Percentiles rank a stretch among this genome's conserved stretches.
These are phyloP conservation scores for Xanthorhoe spadicearia DNA, from an alignment of 2,888 invertebrate species.

Conservation along the genomic window DNA sequence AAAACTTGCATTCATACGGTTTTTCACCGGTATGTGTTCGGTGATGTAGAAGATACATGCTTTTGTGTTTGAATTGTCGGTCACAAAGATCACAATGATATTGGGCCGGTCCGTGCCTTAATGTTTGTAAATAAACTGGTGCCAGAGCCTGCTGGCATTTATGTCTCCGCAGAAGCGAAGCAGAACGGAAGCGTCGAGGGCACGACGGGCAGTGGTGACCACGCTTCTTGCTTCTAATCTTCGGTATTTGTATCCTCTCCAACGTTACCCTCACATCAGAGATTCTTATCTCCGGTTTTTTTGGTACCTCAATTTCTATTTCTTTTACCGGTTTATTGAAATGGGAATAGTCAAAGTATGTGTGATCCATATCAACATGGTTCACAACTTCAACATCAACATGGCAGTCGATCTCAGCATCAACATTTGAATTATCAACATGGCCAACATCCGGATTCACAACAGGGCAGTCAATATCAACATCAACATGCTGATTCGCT, in stretches of 20 bases:
- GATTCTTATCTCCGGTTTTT: neutral
- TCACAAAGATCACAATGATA: neutral
- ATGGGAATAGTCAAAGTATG: too few species aligned
- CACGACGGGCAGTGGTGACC: neutral
- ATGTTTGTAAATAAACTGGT: neutral
- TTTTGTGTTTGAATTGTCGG: neutral
- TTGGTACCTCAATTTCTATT: neutral
- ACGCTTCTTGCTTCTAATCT: neutral
- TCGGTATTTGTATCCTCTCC: neutral
- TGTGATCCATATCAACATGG: too few species aligned
- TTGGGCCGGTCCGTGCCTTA: neutral
- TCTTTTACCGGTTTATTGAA: neutral
- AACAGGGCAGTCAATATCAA: too few species aligned
- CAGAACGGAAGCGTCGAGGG: neutral
- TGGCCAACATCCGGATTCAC: too few species aligned
- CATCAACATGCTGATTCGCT: too few species aligned
- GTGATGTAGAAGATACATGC: conserved; percentile 3
- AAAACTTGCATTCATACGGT: conserved; percentile 7
- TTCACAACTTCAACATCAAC: too few species aligned
- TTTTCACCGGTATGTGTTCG: conserved; percentile 17
- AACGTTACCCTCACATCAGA: neutral
- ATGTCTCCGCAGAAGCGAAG: neutral
- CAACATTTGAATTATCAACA: too few species aligned
- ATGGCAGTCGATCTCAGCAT: too few species aligned
- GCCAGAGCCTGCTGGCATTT: neutral